Conservation (phyloP, 2,797 vertebrate genomes). For the Falco rusticolus region DNA sequence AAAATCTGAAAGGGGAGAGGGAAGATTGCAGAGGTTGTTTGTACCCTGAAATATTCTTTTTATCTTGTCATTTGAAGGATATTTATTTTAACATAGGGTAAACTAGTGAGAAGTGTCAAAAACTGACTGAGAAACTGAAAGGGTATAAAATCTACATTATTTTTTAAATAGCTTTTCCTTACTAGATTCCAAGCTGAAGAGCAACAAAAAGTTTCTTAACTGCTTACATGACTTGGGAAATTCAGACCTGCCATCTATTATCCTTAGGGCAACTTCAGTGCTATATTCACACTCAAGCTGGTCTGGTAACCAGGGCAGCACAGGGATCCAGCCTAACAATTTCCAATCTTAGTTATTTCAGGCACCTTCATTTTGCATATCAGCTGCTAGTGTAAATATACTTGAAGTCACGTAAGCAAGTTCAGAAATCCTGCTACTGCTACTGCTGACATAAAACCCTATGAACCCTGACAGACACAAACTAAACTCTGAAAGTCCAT, state of each 20-base stretch:
- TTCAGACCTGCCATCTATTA: neutral
- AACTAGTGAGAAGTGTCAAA: neutral
- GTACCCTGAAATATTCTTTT: neutral
- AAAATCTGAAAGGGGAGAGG: neutral
- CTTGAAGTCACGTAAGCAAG: neutral
- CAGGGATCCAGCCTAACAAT: neutral
- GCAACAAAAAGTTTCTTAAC: neutral
- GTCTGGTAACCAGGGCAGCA: neutral
- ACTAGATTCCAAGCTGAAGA: neutral
- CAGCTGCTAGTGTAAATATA: neutral
- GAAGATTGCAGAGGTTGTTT: neutral
- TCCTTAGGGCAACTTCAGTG: neutral
- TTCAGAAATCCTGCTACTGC: neutral
- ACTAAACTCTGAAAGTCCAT: neutral
- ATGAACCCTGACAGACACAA: neutral
- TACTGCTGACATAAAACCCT: neutral
- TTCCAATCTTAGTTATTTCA: neutral
- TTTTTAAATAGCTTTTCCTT: neutral
- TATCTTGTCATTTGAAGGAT: neutral
- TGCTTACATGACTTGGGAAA: neutral
- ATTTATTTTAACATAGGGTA: neutral
- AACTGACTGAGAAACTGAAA: neutral
- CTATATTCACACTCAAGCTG: neutral
- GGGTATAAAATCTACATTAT: neutral
- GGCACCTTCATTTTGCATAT: neutral